Conservation (phyloP, 2,888 invertebrate species). For the Dolichomitus sp. region DNA sequence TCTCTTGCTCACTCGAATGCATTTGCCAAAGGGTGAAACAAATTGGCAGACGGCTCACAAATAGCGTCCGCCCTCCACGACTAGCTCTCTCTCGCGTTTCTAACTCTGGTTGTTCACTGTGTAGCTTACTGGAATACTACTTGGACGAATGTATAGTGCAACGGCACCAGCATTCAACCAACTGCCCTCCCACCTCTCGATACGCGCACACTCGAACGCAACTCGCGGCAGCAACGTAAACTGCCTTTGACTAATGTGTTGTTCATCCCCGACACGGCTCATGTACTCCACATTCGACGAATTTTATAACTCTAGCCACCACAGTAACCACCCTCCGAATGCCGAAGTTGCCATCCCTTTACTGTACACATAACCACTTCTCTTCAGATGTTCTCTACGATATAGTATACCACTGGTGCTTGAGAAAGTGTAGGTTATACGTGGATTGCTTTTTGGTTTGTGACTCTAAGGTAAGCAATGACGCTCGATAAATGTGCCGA, state of each 20-base stretch:
- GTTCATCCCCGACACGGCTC: conserved; percentile 82
- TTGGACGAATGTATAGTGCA: conserved; percentile 2
- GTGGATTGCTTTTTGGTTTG: conserved; percentile 25
- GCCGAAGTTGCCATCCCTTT: background rate
- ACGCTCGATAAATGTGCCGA: conserved; percentile 59
- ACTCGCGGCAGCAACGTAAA: conserved; percentile 71
- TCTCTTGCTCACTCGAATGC: conserved; percentile 75
- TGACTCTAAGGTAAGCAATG: conserved; percentile 51
- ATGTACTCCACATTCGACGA: conserved; percentile 79
- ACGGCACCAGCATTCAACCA: conserved; percentile 6
- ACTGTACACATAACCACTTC: conserved; percentile 16
- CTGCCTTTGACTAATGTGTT: conserved; percentile 84
- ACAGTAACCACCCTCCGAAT: conserved; percentile 8
- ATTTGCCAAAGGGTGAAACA: conserved; percentile 84
- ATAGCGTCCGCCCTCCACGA: conserved; percentile 69
- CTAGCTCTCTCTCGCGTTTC: conserved; percentile 17
- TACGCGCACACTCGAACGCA: conserved; percentile 40
- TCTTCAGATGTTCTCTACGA: conserved; percentile 25
- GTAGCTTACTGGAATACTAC: conserved; percentile 11
- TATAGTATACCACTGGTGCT: background rate
- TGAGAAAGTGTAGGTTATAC: background rate
- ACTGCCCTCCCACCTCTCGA: background rate
- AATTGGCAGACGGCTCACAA: conserved; percentile 84
- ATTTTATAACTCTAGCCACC: conserved; percentile 74
- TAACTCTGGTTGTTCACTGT: conserved; percentile 5